These are phyloP conservation scores for Abrostola triplasia DNA, from an alignment of 2,888 invertebrate genomes.

Conservation along the genomic window DNA sequence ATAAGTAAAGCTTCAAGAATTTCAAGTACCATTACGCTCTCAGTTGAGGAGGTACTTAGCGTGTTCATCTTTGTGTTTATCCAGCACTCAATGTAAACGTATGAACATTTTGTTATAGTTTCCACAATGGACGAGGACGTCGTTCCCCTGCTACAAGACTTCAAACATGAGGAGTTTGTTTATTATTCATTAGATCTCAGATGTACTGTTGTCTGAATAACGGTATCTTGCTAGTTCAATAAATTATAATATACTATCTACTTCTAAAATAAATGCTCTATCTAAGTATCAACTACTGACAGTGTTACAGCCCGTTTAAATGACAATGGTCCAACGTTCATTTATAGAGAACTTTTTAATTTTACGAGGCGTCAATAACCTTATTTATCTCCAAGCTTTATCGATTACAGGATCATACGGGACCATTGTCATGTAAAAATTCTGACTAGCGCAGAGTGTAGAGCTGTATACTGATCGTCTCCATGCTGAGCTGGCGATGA, in stretches of 20 bases:
- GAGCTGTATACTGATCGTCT: not conserved
- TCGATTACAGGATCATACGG: not conserved
- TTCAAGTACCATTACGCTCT: slow-evolving; percentile 27
- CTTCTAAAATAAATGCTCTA: not conserved
- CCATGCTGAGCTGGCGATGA: slow-evolving; percentile 3
- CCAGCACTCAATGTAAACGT: slow-evolving; percentile 9
- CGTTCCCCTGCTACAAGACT: slow-evolving; percentile 13
- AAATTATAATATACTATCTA: not conserved
- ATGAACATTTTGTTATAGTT: slow-evolving; percentile 11
- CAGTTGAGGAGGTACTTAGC: slow-evolving; percentile 8
- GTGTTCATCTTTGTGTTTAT: slow-evolving; percentile 25
- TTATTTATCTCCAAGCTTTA: not conserved
- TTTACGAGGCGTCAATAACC: not conserved
- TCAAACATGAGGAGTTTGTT: slow-evolving; percentile 6
- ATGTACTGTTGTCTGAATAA: not conserved
- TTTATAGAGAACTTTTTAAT: not conserved
- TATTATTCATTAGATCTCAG: slow-evolving; percentile 2
- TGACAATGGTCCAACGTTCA: not conserved
- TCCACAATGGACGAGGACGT: slow-evolving; percentile 6
- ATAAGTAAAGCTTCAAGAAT: not conserved
- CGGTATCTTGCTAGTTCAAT: no score
- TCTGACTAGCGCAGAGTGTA: slow-evolving; percentile 5
- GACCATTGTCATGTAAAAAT: slow-evolving; percentile 4
- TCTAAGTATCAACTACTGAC: not conserved
- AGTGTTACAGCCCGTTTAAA: not conserved